Evolutionary conservation across 2,888 invertebrate species (phyloP).

Genomic region (Brachypterus glaber): DNA sequence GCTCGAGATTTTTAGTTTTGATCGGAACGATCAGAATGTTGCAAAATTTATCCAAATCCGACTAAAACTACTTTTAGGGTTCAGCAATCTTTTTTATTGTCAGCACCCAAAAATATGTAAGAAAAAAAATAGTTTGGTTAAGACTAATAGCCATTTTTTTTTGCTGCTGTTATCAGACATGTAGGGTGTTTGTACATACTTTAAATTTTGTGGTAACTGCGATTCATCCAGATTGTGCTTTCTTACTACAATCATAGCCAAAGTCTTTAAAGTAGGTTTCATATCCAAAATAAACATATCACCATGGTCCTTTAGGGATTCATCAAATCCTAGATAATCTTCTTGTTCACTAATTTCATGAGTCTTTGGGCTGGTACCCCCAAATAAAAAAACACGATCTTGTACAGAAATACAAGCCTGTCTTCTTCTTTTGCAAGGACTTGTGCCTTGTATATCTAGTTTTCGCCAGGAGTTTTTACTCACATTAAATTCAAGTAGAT

Average conservation of each 20-base stretch:
- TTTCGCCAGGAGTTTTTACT: slow-evolving; percentile 51
- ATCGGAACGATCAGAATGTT: too few species aligned
- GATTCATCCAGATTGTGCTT: slow-evolving; percentile 55
- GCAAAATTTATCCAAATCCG: too few species aligned
- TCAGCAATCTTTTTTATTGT: too few species aligned
- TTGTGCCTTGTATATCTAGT: slow-evolving; percentile 48
- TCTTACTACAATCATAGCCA: slow-evolving; percentile 58
- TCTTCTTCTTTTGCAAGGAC: slow-evolving; percentile 57
- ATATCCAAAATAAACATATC: slow-evolving; percentile 78
- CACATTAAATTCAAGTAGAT: slow-evolving; percentile 66
- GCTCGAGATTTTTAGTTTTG: too few species aligned
- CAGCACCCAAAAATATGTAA: too few species aligned
- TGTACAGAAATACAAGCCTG: slow-evolving; percentile 73
- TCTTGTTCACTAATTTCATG: slow-evolving; percentile 3
- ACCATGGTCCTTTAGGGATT: slow-evolving; percentile 64
- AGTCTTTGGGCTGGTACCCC: slow-evolving; percentile 61
- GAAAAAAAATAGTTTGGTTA: too few species aligned
- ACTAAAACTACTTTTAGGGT: too few species aligned
- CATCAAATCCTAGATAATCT: slow-evolving; percentile 34
- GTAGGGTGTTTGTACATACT: slow-evolving; percentile 46
- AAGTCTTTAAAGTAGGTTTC: slow-evolving; percentile 61
- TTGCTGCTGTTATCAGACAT: too few species aligned
- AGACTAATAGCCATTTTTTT: too few species aligned
- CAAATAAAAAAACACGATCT: slow-evolving; percentile 72
- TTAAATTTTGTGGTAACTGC: slow-evolving; percentile 53